Base-by-base conservation (phyloP, 2,888 invertebrate genomes). In the Synergus itoensis region DNA sequence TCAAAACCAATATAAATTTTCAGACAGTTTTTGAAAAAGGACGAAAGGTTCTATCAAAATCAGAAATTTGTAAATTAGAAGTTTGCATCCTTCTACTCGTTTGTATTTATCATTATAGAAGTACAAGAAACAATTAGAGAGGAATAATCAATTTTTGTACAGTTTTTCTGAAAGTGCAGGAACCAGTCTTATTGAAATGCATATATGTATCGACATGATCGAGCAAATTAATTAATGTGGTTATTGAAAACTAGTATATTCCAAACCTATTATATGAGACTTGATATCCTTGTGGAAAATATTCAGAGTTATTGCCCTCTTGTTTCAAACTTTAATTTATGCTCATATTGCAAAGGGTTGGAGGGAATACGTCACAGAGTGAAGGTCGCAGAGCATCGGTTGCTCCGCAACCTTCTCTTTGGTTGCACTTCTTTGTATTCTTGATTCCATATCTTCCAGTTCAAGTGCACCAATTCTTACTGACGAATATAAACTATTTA, bases 351-450 rank as follows among this genome's bases (percentile, higher is more conserved):
- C 12, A 73, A 36, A 53, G 28, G n/a, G 11, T 12, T 11, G 53
- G n/a, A n/a, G 53, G 36, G n/a, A 69, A 69, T 28, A 45, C 21
- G 45, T 48, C 16, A 73, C 53, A 36, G 73, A 53, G 28, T 53
- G 48, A 73, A 73, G 73, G 73, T 53, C 36, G 28, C 36, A 69
- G 69, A 73, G 48, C 48, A 36, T 73, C 53, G 36, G 11, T n/a
- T n/a, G 36, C 53, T 73, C 53, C n/a, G 48, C 28, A n/a, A 73
- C 53, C 73, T 73, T 73, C 28, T 36, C 36, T 48, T 53, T 36
- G 9, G 16, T 73, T 40, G 40, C 65, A 41, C 36, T 65, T 1
- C 36, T 62, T 28, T 41, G 18, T 5, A 12, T 21, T 28, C 18
- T 2, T 21, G 36, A 36, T 36, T 36, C 36, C 36, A 36, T 36